Base-by-base conservation (phyloP, 2,113 vertebrate genomes). In the Calonectris borealis region DNA sequence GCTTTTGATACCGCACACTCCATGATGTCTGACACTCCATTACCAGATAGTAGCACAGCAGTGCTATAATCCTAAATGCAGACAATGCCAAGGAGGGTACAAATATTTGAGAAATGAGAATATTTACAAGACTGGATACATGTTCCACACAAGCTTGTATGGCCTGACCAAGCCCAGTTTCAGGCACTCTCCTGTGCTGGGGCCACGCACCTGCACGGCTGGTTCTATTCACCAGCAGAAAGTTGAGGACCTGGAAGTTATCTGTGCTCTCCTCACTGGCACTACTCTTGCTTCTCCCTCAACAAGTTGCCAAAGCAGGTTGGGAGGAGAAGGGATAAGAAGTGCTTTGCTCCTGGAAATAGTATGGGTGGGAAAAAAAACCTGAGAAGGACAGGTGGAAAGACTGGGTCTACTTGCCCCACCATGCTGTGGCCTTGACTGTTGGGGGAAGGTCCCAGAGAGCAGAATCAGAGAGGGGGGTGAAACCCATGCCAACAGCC, bases 381-480 rank as follows among this genome's bases (percentile, higher is more conserved):
- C 7, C 36, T 6, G 19, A 90, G 16, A 25, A 66, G 16, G 25
- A 57, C 0, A 2, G 36, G 38, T 64, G 34, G 27, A 65, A 90
- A 42, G 26, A 48, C 31, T 13, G 22, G 3, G 22, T 66, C 38
- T 77, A 21, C 13, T 42, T 71, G 22, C 26, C 7, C 40, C 22
- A 21, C 51, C 52, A 8, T 34, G 22, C 40, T 66, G 27, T 25
- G n/a, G 38, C 31, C 58, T 54, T 29, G n/a, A 21, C 49, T 46
- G 29, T 2, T 46, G 17, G 20, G 24, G 42, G 21, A 48, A 70
- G 29, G 55, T 44, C 31, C 11, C 7, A 0, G 0, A 57, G 7
- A 70, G 25, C 38, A 58, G 44, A 32, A 58, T 11, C 15, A 15
- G 51, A 32, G 11, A 29, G 3, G 8, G 13, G 27, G 7, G 24